These are phyloP conservation scores for Aphis craccivora DNA, from an alignment of 1,140 invertebrate genomes.

Conservation along the genomic window DNA sequence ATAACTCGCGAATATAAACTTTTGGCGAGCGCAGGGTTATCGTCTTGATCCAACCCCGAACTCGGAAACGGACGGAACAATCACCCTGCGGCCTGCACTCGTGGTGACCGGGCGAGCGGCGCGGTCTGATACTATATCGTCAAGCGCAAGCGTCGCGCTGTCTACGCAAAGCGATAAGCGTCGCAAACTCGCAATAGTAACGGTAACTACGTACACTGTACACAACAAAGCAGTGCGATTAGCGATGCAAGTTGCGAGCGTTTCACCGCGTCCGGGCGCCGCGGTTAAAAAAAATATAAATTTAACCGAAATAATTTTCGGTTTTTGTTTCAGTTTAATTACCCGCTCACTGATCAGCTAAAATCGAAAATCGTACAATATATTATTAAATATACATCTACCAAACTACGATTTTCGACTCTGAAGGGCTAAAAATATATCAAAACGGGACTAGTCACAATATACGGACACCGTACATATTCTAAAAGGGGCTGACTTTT, in stretches of 20 bases:
- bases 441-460: background rate
- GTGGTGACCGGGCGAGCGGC: too few relatives aligned
- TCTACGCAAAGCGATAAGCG: background rate
- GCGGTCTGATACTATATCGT: background rate
- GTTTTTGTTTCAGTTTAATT: background rate
- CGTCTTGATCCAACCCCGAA: background rate
- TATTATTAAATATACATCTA: background rate
- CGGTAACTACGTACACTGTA: background rate
- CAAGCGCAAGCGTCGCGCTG: background rate
- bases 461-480: background rate
- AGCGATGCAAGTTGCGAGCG: background rate
- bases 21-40: background rate
- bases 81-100: background rate
- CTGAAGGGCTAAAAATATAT: background rate
- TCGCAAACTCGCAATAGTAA: background rate
- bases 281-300: background rate
- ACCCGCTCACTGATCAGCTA: background rate
- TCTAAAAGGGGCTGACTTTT: background rate
- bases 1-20: background rate
- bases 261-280: background rate
- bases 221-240: background rate
- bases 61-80: background rate
- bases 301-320: background rate
- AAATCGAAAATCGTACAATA: background rate
- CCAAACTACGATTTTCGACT: background rate